Base-by-base conservation (phyloP, 2,113 vertebrate genomes). In the Xenus cinereus region DNA sequence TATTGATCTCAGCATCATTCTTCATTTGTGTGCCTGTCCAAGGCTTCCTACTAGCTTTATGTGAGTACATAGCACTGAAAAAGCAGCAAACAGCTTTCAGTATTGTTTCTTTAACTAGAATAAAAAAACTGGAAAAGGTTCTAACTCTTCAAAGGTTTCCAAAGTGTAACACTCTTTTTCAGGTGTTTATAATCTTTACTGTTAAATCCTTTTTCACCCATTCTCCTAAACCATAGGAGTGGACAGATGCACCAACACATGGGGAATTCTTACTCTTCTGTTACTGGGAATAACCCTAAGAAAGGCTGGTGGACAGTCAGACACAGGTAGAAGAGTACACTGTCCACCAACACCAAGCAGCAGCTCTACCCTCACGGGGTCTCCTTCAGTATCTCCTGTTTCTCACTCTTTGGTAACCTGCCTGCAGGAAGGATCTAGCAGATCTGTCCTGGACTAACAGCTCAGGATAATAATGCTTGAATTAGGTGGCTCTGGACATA, bases 311-410 rank as follows among this genome's bases (percentile, higher is more conserved):
- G 33, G 30, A 16, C 27, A 76, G 15, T 12, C 22, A 59, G 12
- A 20, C 13, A 69, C 6, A 30, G 8, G 18, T 5, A 62, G 35
- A 72, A 59, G 12, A 60, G 33, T 35, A 43, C 19, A 22, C 6
- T 4, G 1, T 3, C 19, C 22, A 57, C 18, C 51, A 11, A 54
- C 45, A 41, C 17, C 19, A 51, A 45, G 27, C 35, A 87, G 51
- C 63, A 62, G 18, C 41, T 59, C 26, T 46, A 4, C 28, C 5
- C 26, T 50, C 17, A 3, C 0, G 3, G 23, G 7, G 2, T 30
- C 26, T 43, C n/a, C 63, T 48, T 43, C 15, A 19, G 10, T 0
- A 1, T 39, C 46, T 15, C 63, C 50, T 5, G 1, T 3, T 20
- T 57, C 60, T 50, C 9, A 3, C 21, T 9, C 8, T 43, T 26